Percentiles rank a stretch among this genome's conserved stretches.
These are phyloP conservation scores for Pipra filicauda DNA, from an alignment of 2,113 vertebrate species.

Conservation along the genomic window DNA sequence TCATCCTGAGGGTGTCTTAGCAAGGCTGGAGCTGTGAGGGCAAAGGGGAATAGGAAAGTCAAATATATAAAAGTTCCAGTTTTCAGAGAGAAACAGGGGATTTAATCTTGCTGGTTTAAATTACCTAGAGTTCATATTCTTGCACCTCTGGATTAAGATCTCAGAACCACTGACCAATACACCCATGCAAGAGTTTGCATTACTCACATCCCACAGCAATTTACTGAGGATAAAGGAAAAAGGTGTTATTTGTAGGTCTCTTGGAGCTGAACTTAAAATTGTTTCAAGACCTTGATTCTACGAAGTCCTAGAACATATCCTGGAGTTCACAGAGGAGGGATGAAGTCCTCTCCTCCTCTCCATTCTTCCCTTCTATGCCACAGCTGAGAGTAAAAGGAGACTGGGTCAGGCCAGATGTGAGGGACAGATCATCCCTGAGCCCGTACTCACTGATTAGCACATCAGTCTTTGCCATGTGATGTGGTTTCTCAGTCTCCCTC, in stretches of 20 bases:
- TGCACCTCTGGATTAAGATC: background rate
- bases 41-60: background rate
- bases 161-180: background rate
- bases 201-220: background rate
- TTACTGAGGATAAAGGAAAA: background rate
- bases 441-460: fast-evolving
- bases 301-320: background rate
- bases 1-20: background rate
- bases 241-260: fast-evolving
- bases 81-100: background rate
- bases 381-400: background rate
- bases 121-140: background rate
- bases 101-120: background rate
- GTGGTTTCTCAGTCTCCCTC: background rate
- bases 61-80: background rate
- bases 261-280: background rate
- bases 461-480: background rate
- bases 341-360: background rate
- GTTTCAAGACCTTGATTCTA: background rate
- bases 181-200: fast-evolving
- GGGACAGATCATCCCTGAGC: background rate
- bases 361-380: background rate
- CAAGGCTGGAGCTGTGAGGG: background rate
- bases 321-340: background rate
- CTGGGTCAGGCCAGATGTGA: background rate